These are phyloP conservation scores for Stictonetta naevosa DNA, from an alignment of 2,113 vertebrate genomes.

Conservation along the genomic window DNA sequence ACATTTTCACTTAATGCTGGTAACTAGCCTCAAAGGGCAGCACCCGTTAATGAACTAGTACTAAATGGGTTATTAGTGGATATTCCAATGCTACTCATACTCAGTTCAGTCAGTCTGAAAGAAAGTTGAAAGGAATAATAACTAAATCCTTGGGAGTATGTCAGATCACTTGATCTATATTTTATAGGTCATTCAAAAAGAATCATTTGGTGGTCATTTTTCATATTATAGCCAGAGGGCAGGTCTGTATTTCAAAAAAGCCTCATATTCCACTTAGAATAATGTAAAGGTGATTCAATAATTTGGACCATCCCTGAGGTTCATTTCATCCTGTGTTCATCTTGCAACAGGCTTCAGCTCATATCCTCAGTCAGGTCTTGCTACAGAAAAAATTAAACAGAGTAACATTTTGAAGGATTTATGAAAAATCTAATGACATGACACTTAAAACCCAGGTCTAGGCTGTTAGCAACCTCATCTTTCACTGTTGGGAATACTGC, in stretches of 20 bases:
- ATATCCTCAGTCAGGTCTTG: neutral
- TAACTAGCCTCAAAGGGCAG: neutral
- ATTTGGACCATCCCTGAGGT: neutral
- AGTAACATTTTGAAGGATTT: neutral
- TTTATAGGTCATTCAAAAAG: neutral
- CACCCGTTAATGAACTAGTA: neutral
- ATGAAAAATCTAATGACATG: accelerated
- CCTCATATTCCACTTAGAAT: neutral
- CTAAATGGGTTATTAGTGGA: neutral
- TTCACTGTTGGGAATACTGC: neutral
- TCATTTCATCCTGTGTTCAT: neutral
- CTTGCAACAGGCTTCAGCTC: neutral
- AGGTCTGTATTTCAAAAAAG: neutral
- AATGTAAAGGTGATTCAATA: neutral
- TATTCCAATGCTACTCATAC: neutral
- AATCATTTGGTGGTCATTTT: neutral
- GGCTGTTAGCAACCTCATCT: neutral
- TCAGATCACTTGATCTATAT: neutral
- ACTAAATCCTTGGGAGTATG: neutral
- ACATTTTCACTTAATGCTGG: neutral
- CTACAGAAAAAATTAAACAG: neutral
- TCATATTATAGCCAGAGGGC: neutral
- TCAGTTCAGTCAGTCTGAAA: neutral
- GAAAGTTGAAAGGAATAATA: neutral
- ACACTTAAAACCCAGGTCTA: neutral